Conservation (phyloP, 2,113 vertebrate genomes). For the Microtus oregoni region DNA sequence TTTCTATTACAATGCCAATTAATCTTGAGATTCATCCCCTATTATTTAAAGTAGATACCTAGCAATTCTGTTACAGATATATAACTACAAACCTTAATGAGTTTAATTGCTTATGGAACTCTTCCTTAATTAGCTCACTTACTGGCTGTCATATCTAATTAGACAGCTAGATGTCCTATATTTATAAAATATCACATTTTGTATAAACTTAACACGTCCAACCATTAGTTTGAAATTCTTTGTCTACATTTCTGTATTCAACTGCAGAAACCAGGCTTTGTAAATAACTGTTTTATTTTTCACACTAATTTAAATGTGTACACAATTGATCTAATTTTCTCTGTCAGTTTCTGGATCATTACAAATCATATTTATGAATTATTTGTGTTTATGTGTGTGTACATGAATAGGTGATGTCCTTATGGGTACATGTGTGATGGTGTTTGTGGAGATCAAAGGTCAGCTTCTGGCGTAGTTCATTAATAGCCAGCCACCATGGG, state of each 20-base stretch:
- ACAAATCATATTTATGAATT: neutral
- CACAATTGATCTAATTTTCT: conserved; percentile 10
- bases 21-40: conserved; percentile 81
- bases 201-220: conserved; percentile 73
- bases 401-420: neutral
- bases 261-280: conserved; percentile 71
- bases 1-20: conserved; percentile 84
- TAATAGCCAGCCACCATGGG: neutral
- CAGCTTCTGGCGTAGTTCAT: neutral
- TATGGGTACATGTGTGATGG: neutral
- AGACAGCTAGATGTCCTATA: conserved; percentile 72
- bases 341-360: neutral
- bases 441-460: neutral
- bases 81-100: conserved; percentile 81
- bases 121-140: conserved; percentile 83
- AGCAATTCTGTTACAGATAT: conserved; percentile 81
- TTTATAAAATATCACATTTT: conserved; percentile 77
- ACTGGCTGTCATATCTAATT: conserved; percentile 83
- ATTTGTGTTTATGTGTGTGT: neutral
- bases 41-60: conserved; percentile 84
- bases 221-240: conserved; percentile 69
- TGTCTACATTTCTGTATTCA: conserved; percentile 64
- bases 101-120: conserved; percentile 79
- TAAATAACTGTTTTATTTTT: conserved; percentile 68
- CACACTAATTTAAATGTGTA: conserved; percentile 49